phyloP scores from a whole-genome alignment of 1,140 invertebrate genomes.

The Argopecten irradians region DNA sequence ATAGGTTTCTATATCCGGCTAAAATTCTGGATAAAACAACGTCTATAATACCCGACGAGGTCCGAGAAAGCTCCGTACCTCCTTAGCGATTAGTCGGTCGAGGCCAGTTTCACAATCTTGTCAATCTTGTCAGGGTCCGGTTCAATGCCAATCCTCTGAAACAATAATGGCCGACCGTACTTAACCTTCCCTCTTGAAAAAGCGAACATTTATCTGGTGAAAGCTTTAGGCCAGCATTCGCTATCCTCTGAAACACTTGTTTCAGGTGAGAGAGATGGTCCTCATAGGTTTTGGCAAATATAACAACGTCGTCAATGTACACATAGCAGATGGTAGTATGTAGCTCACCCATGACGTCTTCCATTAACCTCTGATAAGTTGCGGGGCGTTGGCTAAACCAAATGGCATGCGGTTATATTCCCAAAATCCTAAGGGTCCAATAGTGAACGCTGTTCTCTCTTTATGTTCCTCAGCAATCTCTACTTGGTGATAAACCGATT shows the following conservation, averaged over 20 bases:
- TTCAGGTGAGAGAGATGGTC: constrained; percentile 27
- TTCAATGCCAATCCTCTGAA: constrained; percentile 37
- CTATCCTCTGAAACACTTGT: constrained; percentile 37
- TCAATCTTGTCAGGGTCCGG: constrained; percentile 38
- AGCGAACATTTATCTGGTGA: constrained; percentile 43
- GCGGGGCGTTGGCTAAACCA: constrained; percentile 36
- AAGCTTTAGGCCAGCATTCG: constrained; percentile 41
- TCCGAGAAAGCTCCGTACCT: constrained; percentile 67
- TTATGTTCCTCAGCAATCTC: constrained; percentile 30
- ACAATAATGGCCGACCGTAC: constrained; percentile 47
- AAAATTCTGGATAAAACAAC: constrained; percentile 11
- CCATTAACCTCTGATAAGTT: constrained; percentile 46
- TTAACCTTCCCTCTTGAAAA: constrained; percentile 53
- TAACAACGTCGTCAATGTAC: constrained; percentile 36
- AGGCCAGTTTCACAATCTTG: no score
- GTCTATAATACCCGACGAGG: constrained; percentile 43
- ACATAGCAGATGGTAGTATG: constrained; percentile 11
- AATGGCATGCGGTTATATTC: constrained; percentile 39
- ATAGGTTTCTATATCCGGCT: constrained; percentile 65
- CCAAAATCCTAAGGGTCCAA: constrained; percentile 7
- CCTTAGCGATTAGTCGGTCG: constrained; percentile 59
- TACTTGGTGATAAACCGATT: constrained; percentile 13
- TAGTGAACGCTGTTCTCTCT: neutral
- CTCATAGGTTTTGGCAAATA: constrained; percentile 28
- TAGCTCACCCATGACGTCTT: constrained; percentile 29